Evolutionary conservation across 2,797 vertebrate species (phyloP), one percentile per base, ranked within the genome.

Genomic region (Apodemus agrarius): DNA sequence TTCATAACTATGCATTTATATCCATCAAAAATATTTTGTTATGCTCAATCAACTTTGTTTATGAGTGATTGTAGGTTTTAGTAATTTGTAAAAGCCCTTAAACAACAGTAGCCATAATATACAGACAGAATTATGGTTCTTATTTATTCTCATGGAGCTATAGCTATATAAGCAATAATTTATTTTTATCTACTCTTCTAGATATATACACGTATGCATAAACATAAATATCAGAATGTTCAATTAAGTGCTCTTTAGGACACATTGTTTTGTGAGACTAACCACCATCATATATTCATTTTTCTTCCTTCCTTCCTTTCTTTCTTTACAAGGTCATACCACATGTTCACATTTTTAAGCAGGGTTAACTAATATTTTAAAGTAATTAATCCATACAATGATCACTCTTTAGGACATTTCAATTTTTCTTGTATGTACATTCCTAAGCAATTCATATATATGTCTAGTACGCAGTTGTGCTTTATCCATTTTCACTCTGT

Each of bases 41-140:
- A 89, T 65, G 16, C 21, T 90, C n/a, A 90, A 52, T 9, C 14
- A 92, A 57, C 94, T 67, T 82, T 93, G 16, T 79, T 91, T 72
- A 91, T 13, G n/a, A 63, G 59, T n/a, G 21, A 21, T 29, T 49
- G 2, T 59, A 54, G 74, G 26, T 82, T 95, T 96, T 19, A 79
- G 78, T 59, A 37, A 29, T 40, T 57, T 89, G 3, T 46, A 91
- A 95, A 94, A 59, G 59, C 34, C 1, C 79, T 91, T 63, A 90
- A 82, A 75, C 43, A 4, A 49, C 43, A 43, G 76, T 83, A 57
- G 49, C 69, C 54, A 85, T 37, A 88, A 57, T 43, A 61, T 31
- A 81, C 43, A 17, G 2, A 59, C 1, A 78, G 31, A 43, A 74
- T 92, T 88, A 6, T 65, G 3, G 12, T 59, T 90, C 85, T 37